Percentiles rank a stretch among this genome's conserved stretches.
phyloP scores from a whole-genome alignment of 2,888 invertebrate genomes.

The Limnephilus rhombicus region DNA sequence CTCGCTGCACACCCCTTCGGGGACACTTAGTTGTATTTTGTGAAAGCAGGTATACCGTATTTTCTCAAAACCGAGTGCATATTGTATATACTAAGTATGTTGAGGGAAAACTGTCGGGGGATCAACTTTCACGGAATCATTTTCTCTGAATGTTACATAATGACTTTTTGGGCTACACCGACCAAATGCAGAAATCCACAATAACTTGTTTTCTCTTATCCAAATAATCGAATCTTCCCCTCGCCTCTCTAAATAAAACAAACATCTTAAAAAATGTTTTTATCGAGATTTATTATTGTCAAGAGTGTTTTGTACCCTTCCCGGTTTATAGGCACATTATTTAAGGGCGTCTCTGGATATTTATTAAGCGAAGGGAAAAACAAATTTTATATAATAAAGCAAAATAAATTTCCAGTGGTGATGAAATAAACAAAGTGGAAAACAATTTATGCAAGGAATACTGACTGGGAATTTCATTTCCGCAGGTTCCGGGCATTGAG shows the following conservation, averaged over 20 bases:
- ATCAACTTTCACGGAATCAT: too few relatives aligned
- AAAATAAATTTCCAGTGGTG: not conserved
- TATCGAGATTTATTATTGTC: slow-evolving; percentile 11
- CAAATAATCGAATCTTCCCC: not conserved
- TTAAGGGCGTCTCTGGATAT: slow-evolving; percentile 3
- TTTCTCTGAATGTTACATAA: too few relatives aligned
- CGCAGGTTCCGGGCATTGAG: not conserved
- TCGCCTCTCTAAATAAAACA: not conserved
- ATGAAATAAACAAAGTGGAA: not conserved
- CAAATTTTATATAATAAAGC: not conserved
- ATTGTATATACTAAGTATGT: too few relatives aligned
- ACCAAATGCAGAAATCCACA: not conserved
- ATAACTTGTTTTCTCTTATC: not conserved
- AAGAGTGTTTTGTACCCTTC: not conserved
- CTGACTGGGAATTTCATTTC: not conserved
- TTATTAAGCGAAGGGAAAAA: slow-evolving; percentile 22
- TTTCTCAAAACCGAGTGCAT: too few relatives aligned
- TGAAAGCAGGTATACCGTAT: too few relatives aligned
- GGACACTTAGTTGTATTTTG: too few relatives aligned
- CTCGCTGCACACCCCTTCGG: too few relatives aligned
- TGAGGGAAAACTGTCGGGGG: too few relatives aligned
- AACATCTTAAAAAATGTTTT: not conserved
- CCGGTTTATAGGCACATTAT: slow-evolving; percentile 2
- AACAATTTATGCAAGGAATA: slow-evolving; percentile 11
- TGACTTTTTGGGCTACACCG: too few relatives aligned